Evolutionary conservation across 2,113 vertebrate genomes (phyloP).

Genomic region (Leucopsar rothschildi): DNA sequence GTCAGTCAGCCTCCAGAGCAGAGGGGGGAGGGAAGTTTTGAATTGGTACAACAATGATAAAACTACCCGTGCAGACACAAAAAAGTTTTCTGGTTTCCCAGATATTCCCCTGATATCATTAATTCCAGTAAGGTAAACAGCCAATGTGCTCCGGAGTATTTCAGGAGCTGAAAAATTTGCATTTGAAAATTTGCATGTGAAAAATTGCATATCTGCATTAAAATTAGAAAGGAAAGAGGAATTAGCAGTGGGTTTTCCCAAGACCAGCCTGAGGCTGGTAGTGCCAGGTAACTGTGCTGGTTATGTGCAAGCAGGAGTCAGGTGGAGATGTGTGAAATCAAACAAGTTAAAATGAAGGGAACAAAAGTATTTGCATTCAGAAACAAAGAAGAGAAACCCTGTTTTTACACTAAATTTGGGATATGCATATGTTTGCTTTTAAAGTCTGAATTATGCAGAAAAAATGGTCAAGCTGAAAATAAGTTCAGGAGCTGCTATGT

Average conservation of each 20-base stretch:
- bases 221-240: slow-evolving; percentile 29
- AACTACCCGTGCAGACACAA: neutral
- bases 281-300: neutral
- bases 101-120: neutral
- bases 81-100: slow-evolving; percentile 16
- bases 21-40: neutral
- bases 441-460: neutral
- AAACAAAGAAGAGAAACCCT: neutral
- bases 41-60: neutral
- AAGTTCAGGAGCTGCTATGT: neutral
- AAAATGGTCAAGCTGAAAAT: neutral
- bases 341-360: neutral
- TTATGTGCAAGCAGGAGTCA: neutral
- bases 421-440: neutral
- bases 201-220: slow-evolving; percentile 24
- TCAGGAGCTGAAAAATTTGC: neutral
- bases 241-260: slow-evolving; percentile 38
- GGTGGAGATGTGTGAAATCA: neutral
- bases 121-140: slow-evolving; percentile 29
- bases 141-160: neutral
- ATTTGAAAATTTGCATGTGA: slow-evolving; percentile 25
- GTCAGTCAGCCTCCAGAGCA: neutral
- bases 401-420: neutral
- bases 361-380: neutral
- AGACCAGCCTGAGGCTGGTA: neutral